Conservation (phyloP, 2,113 vertebrate genomes). For the Euleptes europaea region DNA sequence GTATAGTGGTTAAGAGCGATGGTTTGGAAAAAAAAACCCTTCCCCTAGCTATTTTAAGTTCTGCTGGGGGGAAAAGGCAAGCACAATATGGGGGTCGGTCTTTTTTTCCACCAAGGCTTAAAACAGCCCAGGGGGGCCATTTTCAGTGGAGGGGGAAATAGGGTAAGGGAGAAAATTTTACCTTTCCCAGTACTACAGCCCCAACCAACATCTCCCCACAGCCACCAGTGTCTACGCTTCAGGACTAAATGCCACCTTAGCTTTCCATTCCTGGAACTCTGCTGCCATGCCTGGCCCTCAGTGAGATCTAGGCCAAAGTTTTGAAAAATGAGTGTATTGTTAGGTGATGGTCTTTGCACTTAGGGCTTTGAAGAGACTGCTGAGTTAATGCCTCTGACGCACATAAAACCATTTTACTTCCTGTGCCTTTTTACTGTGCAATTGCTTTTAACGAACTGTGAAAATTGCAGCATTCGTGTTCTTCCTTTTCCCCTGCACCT, state of each 20-base stretch:
- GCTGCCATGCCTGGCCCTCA: too few species aligned
- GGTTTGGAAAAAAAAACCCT: background rate
- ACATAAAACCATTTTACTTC: conserved; percentile 13
- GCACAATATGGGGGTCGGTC: too few species aligned
- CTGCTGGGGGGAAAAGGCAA: background rate
- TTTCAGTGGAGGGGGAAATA: too few species aligned
- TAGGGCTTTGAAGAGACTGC: conserved; percentile 15
- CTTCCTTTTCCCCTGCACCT: conserved; percentile 40
- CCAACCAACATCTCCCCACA: too few species aligned
- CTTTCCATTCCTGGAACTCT: too few species aligned
- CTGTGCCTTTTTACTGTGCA: background rate
- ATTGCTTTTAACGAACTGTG: background rate
- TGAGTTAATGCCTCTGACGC: conserved; percentile 25
- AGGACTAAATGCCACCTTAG: too few species aligned
- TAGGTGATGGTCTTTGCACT: conserved; percentile 22
- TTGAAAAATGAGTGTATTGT: background rate
- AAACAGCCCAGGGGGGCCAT: too few species aligned
- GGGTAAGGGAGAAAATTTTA: too few species aligned
- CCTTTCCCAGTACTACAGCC: too few species aligned
- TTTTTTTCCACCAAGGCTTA: too few species aligned
- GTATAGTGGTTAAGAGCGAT: too few species aligned
- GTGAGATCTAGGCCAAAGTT: background rate
- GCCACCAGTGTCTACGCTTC: too few species aligned
- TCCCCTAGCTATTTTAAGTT: background rate
- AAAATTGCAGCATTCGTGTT: conserved; percentile 31